A percentile compares a stretch with the other conserved stretches of the same genome.
Conservation (phyloP, 2,113 vertebrate species). For the Scortum barcoo region DNA sequence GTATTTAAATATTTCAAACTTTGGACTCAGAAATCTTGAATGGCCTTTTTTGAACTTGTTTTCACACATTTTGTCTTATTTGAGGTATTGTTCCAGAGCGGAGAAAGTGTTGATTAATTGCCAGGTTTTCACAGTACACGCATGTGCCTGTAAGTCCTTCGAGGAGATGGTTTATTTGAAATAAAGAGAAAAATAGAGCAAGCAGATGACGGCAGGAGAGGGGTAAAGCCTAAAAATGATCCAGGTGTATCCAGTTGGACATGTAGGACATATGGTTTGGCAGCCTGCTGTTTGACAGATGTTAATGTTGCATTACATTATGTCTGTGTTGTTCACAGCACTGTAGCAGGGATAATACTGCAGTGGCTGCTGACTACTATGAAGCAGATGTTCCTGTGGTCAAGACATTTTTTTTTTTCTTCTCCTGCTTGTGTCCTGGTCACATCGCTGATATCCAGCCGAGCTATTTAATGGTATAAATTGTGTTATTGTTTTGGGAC, state of each 20-base stretch:
- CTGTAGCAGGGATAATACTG: conserved; percentile 13
- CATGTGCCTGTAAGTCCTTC: not conserved
- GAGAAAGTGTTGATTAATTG: not conserved
- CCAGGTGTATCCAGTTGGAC: not conserved
- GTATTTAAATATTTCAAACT: not conserved
- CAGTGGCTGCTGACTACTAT: conserved; percentile 24
- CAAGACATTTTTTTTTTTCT: conserved; percentile 13
- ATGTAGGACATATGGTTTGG: conserved; percentile 8
- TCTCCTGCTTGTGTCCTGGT: not conserved
- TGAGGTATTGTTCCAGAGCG: not conserved
- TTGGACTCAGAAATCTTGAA: not conserved
- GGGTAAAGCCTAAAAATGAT: not conserved
- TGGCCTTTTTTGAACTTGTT: not conserved
- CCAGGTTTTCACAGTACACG: not conserved
- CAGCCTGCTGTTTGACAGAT: conserved; percentile 41
- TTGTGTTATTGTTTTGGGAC: not conserved
- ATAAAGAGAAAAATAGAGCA: not conserved
- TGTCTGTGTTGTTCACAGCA: conserved; percentile 39
- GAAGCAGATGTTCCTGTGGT: conserved; percentile 42
- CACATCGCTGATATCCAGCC: conserved; percentile 4
- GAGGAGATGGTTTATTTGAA: not conserved
- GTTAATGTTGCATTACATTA: conserved; percentile 40
- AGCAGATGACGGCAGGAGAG: not conserved
- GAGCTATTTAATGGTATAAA: not conserved
- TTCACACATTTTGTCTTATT: not conserved